These are phyloP conservation scores for Drosophila miranda DNA, from an alignment of 1,140 invertebrate species.

Conservation along the genomic window DNA sequence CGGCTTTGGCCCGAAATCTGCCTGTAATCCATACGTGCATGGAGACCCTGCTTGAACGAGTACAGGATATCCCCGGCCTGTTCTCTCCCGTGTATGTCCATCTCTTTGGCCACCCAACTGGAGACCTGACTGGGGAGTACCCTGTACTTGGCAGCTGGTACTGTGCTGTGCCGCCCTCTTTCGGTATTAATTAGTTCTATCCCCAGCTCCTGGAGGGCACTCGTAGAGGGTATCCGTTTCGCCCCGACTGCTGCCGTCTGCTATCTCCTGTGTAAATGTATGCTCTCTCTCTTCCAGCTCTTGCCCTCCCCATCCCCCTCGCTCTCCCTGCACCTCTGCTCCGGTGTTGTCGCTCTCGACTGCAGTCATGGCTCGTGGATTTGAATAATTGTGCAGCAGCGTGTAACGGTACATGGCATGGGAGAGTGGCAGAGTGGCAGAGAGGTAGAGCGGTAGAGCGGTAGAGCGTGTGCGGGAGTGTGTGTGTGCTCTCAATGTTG, in stretches of 20 bases:
- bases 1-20: no score
- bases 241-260: no score
- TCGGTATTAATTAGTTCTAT: no score
- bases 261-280: no score
- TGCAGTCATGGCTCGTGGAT: slow-evolving; percentile 72
- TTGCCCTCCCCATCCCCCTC: background rate
- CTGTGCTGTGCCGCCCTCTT: no score
- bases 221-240: no score
- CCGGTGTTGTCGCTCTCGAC: slow-evolving; percentile 27
- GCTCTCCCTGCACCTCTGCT: background rate
- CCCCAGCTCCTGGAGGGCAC: no score
- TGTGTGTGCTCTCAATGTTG: slow-evolving; percentile 38
- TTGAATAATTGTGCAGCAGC: slow-evolving; percentile 79
- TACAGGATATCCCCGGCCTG: background rate
- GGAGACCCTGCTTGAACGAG: background rate
- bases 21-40: no score
- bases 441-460: background rate
- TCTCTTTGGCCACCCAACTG: no score
- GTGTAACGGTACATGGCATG: slow-evolving; percentile 55
- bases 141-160: no score
- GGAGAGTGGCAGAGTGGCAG: slow-evolving; percentile 3
- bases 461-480: slow-evolving; percentile 7
- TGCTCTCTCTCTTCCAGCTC: background rate
- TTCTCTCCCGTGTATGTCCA: background rate
- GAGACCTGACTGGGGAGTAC: no score